A percentile compares a stretch with the other conserved stretches of the same genome.
phyloP scores from a whole-genome alignment of 2,113 vertebrate species.

The Cathartes aura region DNA sequence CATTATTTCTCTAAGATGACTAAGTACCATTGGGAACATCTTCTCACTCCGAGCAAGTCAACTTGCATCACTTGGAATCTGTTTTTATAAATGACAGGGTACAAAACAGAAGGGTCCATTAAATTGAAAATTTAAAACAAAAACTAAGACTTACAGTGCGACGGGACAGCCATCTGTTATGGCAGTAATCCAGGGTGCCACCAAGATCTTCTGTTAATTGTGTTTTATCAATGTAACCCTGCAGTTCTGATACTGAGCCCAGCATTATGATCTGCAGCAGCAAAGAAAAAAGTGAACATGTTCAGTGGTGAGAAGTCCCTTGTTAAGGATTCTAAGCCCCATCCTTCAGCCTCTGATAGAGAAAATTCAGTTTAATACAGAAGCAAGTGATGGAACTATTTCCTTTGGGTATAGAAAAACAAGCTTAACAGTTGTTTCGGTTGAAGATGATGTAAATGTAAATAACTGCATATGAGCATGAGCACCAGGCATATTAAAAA shows the following conservation, averaged over 20 bases:
- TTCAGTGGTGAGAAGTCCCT: background rate
- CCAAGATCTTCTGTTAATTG: constrained; percentile 96
- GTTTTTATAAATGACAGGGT: constrained; percentile 22
- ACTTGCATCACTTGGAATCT: constrained; percentile 1
- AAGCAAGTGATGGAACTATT: background rate
- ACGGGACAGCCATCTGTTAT: constrained; percentile 91
- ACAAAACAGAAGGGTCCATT: background rate
- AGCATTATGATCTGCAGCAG: constrained; percentile 94
- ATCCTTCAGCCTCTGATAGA: background rate
- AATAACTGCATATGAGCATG: background rate
- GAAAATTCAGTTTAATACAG: background rate
- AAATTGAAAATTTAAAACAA: background rate
- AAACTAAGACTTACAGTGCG: constrained; percentile 85
- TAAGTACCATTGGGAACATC: constrained; percentile 70
- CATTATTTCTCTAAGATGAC: constrained; percentile 56
- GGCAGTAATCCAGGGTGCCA: constrained; percentile 93
- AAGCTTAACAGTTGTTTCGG: background rate
- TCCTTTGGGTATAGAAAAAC: background rate
- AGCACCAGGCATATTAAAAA: background rate
- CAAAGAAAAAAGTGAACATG: background rate
- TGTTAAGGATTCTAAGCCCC: background rate
- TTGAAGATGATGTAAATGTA: background rate
- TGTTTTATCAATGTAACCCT: constrained; percentile 90
- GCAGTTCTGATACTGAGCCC: constrained; percentile 93
- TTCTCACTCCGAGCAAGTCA: constrained; percentile 52